Conservation (phyloP, 2,888 invertebrate genomes). For the Drosophila trichaetosa region DNA sequence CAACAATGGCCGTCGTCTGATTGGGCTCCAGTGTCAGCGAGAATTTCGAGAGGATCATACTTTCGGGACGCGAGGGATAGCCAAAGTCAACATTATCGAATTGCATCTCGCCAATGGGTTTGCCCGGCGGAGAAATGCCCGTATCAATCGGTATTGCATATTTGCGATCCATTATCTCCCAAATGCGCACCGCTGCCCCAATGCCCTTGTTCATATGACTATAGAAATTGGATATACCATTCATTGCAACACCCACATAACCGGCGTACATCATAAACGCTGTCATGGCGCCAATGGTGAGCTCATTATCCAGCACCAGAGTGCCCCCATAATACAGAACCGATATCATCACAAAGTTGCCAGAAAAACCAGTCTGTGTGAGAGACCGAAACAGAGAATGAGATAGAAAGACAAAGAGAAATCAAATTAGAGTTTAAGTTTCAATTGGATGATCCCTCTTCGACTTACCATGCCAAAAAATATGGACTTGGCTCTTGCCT, state of each 20-base stretch:
- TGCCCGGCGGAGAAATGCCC: constrained; percentile 81
- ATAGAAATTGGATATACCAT: constrained; percentile 96
- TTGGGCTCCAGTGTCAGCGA: constrained; percentile 89
- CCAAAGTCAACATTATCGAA: constrained; percentile 91
- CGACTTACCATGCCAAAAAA: constrained; percentile 94
- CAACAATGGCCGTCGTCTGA: constrained; percentile 92
- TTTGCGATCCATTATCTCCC: constrained; percentile 93
- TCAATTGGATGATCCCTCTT: neutral
- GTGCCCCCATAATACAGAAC: constrained; percentile 96
- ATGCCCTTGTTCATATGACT: constrained; percentile 96
- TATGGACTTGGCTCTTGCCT: constrained; percentile 93
- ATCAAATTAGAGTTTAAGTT: neutral
- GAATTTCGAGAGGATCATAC: constrained; percentile 88
- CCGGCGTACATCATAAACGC: constrained; percentile 97
- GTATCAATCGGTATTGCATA: constrained; percentile 90
- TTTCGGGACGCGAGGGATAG: constrained; percentile 89
- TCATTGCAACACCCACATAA: constrained; percentile 95
- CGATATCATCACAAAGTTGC: constrained; percentile 94
- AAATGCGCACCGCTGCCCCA: constrained; percentile 95
- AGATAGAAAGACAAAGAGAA: neutral
- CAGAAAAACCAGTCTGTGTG: constrained; percentile 92
- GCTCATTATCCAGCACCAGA: constrained; percentile 91
- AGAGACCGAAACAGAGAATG: neutral
- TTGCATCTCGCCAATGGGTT: constrained; percentile 87
- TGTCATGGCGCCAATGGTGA: constrained; percentile 95